Evolutionary conservation across 2,888 invertebrate species (phyloP).

Genomic region (Idaea straminata): DNA sequence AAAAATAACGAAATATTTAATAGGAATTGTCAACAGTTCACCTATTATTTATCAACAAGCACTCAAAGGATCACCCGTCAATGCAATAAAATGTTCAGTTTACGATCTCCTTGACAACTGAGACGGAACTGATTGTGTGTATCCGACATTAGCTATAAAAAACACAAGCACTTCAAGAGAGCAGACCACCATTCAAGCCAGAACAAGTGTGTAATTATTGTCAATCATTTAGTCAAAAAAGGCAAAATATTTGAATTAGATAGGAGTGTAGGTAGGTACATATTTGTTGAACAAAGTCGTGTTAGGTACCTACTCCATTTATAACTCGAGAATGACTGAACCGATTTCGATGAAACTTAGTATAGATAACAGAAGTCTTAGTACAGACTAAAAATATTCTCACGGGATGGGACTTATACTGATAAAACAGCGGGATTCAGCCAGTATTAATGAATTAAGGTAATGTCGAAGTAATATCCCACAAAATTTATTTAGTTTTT

Average conservation of each 20-base stretch:
- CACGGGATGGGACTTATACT: too few relatives aligned
- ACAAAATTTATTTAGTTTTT: too few relatives aligned
- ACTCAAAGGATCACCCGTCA: conserved; percentile 8
- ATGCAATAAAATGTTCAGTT: conserved; percentile 13
- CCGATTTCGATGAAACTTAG: too few relatives aligned
- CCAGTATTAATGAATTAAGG: too few relatives aligned
- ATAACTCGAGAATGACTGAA: too few relatives aligned
- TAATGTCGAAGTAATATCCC: too few relatives aligned
- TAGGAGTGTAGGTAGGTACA: not conserved
- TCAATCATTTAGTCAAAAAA: conserved; percentile 15
- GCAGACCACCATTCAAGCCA: not conserved
- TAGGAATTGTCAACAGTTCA: not conserved
- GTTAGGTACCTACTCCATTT: too few relatives aligned
- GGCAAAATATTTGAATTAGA: not conserved
- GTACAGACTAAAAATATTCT: too few relatives aligned
- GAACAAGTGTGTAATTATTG: not conserved
- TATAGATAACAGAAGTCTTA: too few relatives aligned
- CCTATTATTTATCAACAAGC: not conserved
- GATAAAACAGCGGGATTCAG: too few relatives aligned
- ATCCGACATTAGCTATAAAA: conserved; percentile 14
- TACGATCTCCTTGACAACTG: conserved; percentile 14
- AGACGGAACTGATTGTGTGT: conserved; percentile 21
- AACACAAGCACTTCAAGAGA: conserved; percentile 2
- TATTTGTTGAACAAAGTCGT: too few relatives aligned
- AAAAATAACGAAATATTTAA: not conserved